Evolutionary conservation across 1,140 invertebrate species (phyloP).

Genomic region (Leptinotarsa texana): DNA sequence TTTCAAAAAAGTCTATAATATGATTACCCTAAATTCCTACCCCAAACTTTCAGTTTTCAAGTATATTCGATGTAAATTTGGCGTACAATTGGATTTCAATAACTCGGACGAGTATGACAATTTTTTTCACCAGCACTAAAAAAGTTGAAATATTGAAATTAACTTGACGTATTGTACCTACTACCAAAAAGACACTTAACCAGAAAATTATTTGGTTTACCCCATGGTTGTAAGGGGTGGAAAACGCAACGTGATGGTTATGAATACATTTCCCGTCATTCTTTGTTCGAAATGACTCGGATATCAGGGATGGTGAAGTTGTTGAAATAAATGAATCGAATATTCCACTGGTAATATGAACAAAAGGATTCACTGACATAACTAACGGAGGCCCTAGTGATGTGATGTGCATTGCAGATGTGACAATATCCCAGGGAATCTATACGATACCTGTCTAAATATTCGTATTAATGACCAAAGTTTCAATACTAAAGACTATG

Average conservation of each 20-base stretch:
- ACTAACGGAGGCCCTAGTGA: not conserved
- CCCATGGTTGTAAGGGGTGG: too few relatives aligned
- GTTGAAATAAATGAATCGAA: not conserved
- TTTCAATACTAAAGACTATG: not conserved
- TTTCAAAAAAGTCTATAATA: too few relatives aligned
- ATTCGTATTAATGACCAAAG: not conserved
- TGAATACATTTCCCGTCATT: not conserved
- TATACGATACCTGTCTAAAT: not conserved
- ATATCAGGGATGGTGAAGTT: not conserved
- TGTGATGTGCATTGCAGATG: not conserved
- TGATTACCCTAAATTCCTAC: too few relatives aligned
- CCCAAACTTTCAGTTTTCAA: too few relatives aligned
- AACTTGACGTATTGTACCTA: too few relatives aligned
- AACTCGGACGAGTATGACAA: too few relatives aligned
- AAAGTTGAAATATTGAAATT: too few relatives aligned
- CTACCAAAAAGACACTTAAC: too few relatives aligned
- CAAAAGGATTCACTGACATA: not conserved
- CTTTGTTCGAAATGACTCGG: not conserved
- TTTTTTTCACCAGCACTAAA: too few relatives aligned
- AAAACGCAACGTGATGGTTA: not conserved
- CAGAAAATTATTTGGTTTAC: too few relatives aligned
- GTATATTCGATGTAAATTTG: too few relatives aligned
- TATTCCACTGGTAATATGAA: not conserved
- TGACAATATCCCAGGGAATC: not conserved
- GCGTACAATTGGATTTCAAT: too few relatives aligned